Conservation (phyloP, 1,140 invertebrate species). For the Drosophila truncata region DNA sequence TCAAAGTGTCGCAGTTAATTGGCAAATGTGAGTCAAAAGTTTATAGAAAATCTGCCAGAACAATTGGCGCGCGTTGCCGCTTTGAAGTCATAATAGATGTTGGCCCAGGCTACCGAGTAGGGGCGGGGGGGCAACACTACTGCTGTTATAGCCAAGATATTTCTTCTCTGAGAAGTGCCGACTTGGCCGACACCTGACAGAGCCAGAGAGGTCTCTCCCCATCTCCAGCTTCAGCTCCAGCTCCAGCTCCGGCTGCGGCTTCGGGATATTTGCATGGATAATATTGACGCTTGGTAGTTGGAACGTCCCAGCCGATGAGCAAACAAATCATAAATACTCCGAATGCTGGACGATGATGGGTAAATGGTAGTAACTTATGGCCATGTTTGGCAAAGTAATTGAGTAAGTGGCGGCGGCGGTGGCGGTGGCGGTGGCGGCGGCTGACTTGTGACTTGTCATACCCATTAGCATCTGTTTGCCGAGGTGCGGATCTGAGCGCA, state of each 20-base stretch:
- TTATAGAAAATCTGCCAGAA: conserved; percentile 79
- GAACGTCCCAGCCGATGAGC: conserved; percentile 61
- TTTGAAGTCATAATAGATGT: conserved; percentile 83
- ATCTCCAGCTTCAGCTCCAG: conserved; percentile 14
- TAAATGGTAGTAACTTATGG: conserved; percentile 24
- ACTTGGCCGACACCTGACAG: conserved; percentile 66
- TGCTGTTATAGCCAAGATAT: conserved; percentile 3
- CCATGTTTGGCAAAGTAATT: conserved; percentile 82
- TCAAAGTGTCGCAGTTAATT: conserved; percentile 84
- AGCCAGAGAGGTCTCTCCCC: conserved; percentile 53
- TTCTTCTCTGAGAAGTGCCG: conserved; percentile 57
- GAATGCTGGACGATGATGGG: conserved; percentile 41
- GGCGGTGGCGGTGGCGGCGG: conserved; percentile 38
- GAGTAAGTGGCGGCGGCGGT: conserved; percentile 66
- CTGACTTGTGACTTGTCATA: conserved; percentile 70
- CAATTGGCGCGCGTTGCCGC: conserved; percentile 78
- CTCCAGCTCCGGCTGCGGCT: conserved; percentile 4
- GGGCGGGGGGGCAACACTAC: neutral
- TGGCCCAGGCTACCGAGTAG: conserved; percentile 17
- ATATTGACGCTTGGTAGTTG: conserved; percentile 77
- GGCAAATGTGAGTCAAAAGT: conserved; percentile 83
- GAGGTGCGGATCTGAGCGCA: conserved; percentile 69
- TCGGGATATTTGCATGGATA: conserved; percentile 67
- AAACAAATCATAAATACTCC: conserved; percentile 83
- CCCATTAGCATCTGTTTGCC: conserved; percentile 83